Conservation (phyloP, 2,888 invertebrate species). For the Drosophila putrida region DNA sequence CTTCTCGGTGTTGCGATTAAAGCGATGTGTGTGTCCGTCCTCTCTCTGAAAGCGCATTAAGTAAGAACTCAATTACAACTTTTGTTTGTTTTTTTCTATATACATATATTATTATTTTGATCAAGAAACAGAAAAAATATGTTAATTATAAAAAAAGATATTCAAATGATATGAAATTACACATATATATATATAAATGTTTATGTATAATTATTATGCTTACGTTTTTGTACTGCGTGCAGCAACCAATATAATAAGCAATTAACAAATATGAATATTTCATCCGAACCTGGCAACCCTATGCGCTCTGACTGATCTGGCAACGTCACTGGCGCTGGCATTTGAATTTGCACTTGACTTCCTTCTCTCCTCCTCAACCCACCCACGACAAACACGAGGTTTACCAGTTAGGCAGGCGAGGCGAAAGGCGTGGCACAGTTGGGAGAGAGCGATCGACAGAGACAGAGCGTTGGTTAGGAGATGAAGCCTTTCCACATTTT, state of each 20-base stretch:
- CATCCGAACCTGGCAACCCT: conserved; percentile 40
- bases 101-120: conserved; percentile 45
- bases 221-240: conserved; percentile 74
- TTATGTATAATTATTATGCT: conserved; percentile 67
- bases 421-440: background rate
- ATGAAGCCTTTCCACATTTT: conserved; percentile 22
- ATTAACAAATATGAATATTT: conserved; percentile 57
- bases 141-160: conserved; percentile 13
- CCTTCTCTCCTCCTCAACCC: conserved; percentile 1
- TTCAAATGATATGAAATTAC: conserved; percentile 36
- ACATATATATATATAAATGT: conserved; percentile 31
- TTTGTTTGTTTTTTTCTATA: conserved; percentile 38
- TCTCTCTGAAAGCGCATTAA: conserved; percentile 81
- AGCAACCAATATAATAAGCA: conserved; percentile 50
- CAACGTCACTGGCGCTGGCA: conserved; percentile 40
- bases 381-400: conserved; percentile 24
- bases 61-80: conserved; percentile 78
- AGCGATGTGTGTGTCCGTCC: conserved; percentile 77
- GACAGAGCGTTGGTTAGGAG: conserved; percentile 45
- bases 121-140: conserved; percentile 46
- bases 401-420: conserved; percentile 56
- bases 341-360: conserved; percentile 41
- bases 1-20: conserved; percentile 76
- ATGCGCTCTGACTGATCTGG: conserved; percentile 40
- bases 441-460: conserved; percentile 22